Base-by-base conservation (phyloP, 2,888 invertebrate species). In the Caenorhabditis wallacei region DNA sequence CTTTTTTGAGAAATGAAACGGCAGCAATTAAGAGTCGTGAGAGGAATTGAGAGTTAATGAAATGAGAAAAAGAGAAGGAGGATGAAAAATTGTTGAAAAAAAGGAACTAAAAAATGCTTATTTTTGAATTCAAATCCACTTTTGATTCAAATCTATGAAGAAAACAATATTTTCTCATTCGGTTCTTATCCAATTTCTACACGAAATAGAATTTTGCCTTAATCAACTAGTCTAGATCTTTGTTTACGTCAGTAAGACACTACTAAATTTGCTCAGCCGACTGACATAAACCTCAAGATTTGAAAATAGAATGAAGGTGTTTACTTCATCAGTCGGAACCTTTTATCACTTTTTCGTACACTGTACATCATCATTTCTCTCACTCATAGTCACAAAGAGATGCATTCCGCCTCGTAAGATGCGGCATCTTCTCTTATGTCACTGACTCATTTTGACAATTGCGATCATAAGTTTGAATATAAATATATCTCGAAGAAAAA, bases 21-120 rank as follows among this genome's bases (percentile, higher is more conserved):
- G 37, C 68, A 61, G 76, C 59, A 76, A 78, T 78, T 78, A 78
- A 69, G 61, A 57, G 78, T 56, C 63, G 69, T 78, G 78, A 53
- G 78, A 76, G 24, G 53, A 59, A 40, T 74, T 63, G 35, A 26
- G 59, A 69, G 59, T 59, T 70, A 69, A 78, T 78, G 63, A 43
- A 48, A 78, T 43, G 56, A 71, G 61, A 13, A 5, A 35, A 10
- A 53, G 13, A 37, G 20, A 20, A 35, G 43, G 2, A 5, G 35
- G 57, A 54, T 30, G 2, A 26, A 4, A n/a, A 26, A 26, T 35
- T 57, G 10, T 24, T 24, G 22, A 2, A 53, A 24, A 53, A 48
- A 48, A 18, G n/a, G 18, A 48, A 18, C 18, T 4, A 18, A 18
- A 40, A 35, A 35, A 35, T 4, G 10, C 35, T 35, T 10, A 35